A percentile compares a stretch with the other conserved stretches of the same genome.
Conservation (phyloP, 35 echinoderm and acorn worm genomes). For the Strongylocentrotus purpuratus region DNA sequence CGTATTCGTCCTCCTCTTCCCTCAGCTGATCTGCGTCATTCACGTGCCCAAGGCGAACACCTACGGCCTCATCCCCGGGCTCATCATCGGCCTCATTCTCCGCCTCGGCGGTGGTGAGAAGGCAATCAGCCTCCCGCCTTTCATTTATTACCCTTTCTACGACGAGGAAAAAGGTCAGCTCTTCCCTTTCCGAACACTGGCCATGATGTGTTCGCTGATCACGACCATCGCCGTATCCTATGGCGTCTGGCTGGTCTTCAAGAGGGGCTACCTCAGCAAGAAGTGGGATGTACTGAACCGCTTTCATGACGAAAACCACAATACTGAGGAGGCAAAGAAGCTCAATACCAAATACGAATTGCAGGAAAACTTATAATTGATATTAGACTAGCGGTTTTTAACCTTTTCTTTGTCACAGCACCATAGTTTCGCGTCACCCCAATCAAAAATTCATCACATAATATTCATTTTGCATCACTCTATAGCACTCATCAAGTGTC, state of each 20-base stretch:
- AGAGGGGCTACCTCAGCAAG: conserved; percentile 33
- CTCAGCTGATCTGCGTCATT: conserved; percentile 85
- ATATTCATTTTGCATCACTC: too few relatives aligned
- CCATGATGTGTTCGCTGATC: conserved; percentile 69
- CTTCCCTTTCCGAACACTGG: conserved; percentile 82
- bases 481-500: too few relatives aligned
- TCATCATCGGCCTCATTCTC: conserved; percentile 80
- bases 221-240: conserved; percentile 76
- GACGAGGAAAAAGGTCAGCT: conserved; percentile 66
- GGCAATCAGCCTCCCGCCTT: conserved; percentile 54
- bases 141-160: conserved; percentile 79
- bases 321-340: neutral
- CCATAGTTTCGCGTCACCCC: too few relatives aligned
- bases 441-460: too few relatives aligned
- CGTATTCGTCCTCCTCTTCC: conserved; percentile 90
- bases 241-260: conserved; percentile 60
- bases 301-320: neutral
- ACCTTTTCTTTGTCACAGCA: too few relatives aligned
- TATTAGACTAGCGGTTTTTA: too few relatives aligned
- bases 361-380: too few relatives aligned
- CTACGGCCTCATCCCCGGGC: conserved; percentile 75
- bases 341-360: neutral
- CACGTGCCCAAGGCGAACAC: conserved; percentile 77
- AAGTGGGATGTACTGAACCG: conserved; percentile 74
- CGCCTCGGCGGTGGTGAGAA: conserved; percentile 85